A percentile compares a stretch with the other conserved stretches of the same genome.
Evolutionary conservation across 2,113 vertebrate genomes (phyloP).

Genomic region (Entosphenus tridentatus): DNA sequence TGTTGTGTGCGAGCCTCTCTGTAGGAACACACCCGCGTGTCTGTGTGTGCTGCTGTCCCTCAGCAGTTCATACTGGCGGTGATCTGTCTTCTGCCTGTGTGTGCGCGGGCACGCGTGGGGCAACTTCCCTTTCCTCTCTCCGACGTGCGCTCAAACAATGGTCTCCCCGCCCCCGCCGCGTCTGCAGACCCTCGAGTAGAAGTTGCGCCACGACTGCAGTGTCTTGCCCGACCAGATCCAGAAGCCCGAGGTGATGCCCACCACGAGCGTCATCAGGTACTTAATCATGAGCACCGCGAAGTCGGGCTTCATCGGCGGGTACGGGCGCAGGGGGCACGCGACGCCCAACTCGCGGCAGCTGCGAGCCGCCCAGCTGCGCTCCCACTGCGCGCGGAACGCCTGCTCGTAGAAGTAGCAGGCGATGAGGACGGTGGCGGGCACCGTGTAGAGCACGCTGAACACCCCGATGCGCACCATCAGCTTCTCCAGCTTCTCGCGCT

Average conservation of each 20-base stretch:
- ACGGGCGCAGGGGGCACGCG: constrained; percentile 37
- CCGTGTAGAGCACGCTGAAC: constrained; percentile 79
- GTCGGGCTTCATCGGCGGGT: constrained; percentile 31
- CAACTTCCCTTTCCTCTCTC: too few species aligned
- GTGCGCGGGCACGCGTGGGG: too few species aligned
- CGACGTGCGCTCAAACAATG: too few species aligned
- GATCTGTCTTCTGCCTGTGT: too few species aligned
- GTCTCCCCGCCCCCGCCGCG: too few species aligned
- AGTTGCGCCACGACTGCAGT: constrained; percentile 82
- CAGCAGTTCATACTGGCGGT: too few species aligned
- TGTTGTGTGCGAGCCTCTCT: too few species aligned
- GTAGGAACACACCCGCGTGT: too few species aligned
- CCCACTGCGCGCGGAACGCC: constrained; percentile 52
- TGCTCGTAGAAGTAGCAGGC: constrained; percentile 82
- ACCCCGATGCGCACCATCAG: constrained; percentile 90
- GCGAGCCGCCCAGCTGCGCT: constrained; percentile 57
- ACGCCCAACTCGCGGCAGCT: constrained; percentile 68
- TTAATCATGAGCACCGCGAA: constrained; percentile 92
- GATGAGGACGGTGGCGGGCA: constrained; percentile 67
- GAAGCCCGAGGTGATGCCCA: constrained; percentile 76
- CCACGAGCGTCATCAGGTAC: constrained; percentile 91
- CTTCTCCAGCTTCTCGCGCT: constrained; percentile 41
- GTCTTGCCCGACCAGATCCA: constrained; percentile 99
- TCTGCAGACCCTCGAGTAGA: constrained; percentile 50
- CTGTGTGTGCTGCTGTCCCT: too few species aligned